Percentiles rank a stretch among this genome's conserved stretches.
Evolutionary conservation across 2,797 vertebrate species (phyloP).

Genomic region (Parauchenoglanis ngamensis): DNA sequence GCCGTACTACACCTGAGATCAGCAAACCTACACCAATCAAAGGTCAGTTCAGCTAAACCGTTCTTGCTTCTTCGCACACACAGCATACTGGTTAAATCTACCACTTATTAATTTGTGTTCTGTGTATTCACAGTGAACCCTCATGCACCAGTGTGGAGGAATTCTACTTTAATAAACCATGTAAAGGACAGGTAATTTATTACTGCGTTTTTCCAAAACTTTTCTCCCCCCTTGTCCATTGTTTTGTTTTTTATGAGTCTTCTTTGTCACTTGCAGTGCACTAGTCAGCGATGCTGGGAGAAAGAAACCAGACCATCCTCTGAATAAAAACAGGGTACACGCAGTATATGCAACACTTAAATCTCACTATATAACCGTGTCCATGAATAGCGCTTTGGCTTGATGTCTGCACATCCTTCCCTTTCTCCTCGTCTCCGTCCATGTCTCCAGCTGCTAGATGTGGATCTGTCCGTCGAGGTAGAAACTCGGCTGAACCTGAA

Average conservation of each 20-base stretch:
- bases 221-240: too few relatives aligned
- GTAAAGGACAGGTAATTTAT: conserved; percentile 67
- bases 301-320: conserved; percentile 57
- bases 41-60: conserved; percentile 56
- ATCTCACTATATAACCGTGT: not conserved
- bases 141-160: conserved; percentile 69
- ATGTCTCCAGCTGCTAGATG: conserved; percentile 60
- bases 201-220: not conserved
- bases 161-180: conserved; percentile 58
- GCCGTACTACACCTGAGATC: conserved; percentile 64
- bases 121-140: conserved; percentile 61
- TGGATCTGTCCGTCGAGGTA: conserved; percentile 76
- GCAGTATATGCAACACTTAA: not conserved
- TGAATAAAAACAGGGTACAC: conserved; percentile 64
- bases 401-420: not conserved
- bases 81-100: not conserved
- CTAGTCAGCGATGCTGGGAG: conserved; percentile 62
- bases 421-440: not conserved
- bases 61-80: not conserved
- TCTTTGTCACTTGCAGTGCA: conserved; percentile 56
- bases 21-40: conserved; percentile 62
- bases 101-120: not conserved
- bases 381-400: not conserved
- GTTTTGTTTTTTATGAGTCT: conserved; percentile 51
- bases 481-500: conserved; percentile 77